These are phyloP conservation scores for Sinhomidia bicolor DNA, from an alignment of 2,888 invertebrate genomes.

Conservation along the genomic window DNA sequence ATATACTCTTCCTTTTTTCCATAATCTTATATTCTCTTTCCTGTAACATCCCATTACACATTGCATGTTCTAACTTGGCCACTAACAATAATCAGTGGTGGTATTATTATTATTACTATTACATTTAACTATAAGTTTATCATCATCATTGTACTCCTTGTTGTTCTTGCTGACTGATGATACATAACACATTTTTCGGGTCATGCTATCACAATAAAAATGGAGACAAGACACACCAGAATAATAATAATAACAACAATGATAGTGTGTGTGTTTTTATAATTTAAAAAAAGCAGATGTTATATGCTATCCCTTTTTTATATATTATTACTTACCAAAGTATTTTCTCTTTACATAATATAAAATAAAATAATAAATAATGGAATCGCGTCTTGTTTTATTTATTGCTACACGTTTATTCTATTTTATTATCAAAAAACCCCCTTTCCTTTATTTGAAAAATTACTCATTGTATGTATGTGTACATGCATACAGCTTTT, in stretches of 20 bases:
- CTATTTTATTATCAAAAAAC: not conserved
- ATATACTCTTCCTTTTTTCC: not conserved
- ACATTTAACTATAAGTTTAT: not conserved
- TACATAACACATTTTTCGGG: conserved; percentile 2
- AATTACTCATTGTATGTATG: too few relatives aligned
- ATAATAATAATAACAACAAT: too few relatives aligned
- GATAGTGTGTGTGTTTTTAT: not conserved
- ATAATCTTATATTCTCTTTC: not conserved
- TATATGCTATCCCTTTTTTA: too few relatives aligned
- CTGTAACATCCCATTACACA: not conserved
- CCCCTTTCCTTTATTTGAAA: not conserved
- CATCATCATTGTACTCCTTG: not conserved
- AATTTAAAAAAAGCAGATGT: conserved; percentile 32
- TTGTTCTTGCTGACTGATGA: not conserved
- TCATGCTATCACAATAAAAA: not conserved
- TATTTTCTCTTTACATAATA: not conserved
- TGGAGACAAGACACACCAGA: not conserved
- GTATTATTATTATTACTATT: too few relatives aligned
- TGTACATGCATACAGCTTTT: too few relatives aligned
- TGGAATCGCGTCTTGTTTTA: not conserved
- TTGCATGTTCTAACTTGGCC: not conserved
- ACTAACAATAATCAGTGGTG: not conserved
- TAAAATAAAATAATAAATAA: conserved; percentile 2
- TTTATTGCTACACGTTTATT: not conserved
- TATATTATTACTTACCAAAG: too few relatives aligned